Base-by-base conservation (phyloP, 2,113 vertebrate genomes). In the Muscicapa adusta region DNA sequence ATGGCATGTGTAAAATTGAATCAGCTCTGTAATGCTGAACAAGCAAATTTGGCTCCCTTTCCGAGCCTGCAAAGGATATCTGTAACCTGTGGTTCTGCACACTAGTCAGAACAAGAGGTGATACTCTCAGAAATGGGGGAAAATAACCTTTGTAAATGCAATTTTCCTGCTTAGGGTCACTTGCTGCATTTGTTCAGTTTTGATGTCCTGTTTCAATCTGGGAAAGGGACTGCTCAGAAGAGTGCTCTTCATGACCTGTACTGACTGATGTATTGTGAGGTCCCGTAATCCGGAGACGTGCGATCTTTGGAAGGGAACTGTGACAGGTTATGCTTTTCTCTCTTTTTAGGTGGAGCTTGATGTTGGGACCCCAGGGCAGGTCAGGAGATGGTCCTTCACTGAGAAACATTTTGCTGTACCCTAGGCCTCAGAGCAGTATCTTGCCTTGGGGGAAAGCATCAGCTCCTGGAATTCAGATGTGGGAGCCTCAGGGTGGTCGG, bases 221-320 rank as follows among this genome's bases (percentile, higher is more conserved):
- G 54, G 45, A 57, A 68, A 84, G 20, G 33, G 20, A 10, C 26
- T 80, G 45, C 63, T 77, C 68, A 48, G 65, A 63, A 67, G 47
- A 8, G 5, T 25, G 7, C 14, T 18, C 7, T 43, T 40, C 2
- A 1, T 57, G 20, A 8, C 22, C 29, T 43, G 16, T 23, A 4
- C 15, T n/a, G 72, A 4, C 15, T n/a, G 72, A 3, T 29, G 20
- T 14, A 8, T 38, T 51, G 15, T 13, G 19, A 70, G 14, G 23
- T 33, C 13, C 31, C 0, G 0, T 13, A 25, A 60, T 36, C 29
- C 2, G 1, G 51, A 57, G 56, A 13, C 1, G 1, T 2, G n/a
- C 20, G 38, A 43, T 3, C 7, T 72, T 76, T 36, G 60, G 48
- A 72, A 83, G 36, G 48, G 22, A 22, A 4, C 31, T 60, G 54